Base-by-base conservation (phyloP, 2,888 invertebrate species). In the Xylocampa areola region DNA sequence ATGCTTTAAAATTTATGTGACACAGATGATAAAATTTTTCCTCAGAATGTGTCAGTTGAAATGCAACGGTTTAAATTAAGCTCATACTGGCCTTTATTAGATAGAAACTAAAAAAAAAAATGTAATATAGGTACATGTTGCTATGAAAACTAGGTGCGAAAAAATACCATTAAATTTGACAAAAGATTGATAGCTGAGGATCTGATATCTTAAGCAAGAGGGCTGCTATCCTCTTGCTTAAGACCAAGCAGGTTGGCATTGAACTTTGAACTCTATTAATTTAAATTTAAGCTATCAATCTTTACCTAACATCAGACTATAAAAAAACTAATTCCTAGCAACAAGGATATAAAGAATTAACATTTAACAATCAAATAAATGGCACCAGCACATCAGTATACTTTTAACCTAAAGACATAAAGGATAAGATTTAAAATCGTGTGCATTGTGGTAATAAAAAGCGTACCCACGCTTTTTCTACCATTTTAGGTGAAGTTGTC, bases 401-500 rank as follows among this genome's bases (percentile, higher is more conserved):
- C 10, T 27, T 54, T 33, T 10, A 37, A 51, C 23, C 40, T 29
- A 25, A 64, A 3, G 0, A 0, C 0, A 0, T 5, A 1, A 0
- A 0, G 0, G 0, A 4, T 44, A 43, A 7, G 23, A 48, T 60
- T 14, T 4, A 10, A 37, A 45, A 27, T 54, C 8, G 11, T 0
- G 11, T 35, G 14, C 6, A 1, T 0, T 7, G 0, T 23, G 1
- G 5, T 14, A 23, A 37, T 53, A 53, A 52, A 52, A 39, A 30
- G 11, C 21, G 29, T 49, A 47, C 65, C 66, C 50, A 69, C 61
- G 61, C 43, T 13, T 53, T 27, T 52, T 48, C 10, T 14, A 36
- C 13, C 30, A 21, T 53, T 59, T 54, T 59, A n/a, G 69, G 19
- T 35, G 35, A 63, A 59, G 37, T 48, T 53, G 63, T 59, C 45